Percentiles rank a stretch among this genome's conserved stretches.
Evolutionary conservation across 2,797 vertebrate genomes (phyloP).

Genomic region (Cynopterus sphinx): DNA sequence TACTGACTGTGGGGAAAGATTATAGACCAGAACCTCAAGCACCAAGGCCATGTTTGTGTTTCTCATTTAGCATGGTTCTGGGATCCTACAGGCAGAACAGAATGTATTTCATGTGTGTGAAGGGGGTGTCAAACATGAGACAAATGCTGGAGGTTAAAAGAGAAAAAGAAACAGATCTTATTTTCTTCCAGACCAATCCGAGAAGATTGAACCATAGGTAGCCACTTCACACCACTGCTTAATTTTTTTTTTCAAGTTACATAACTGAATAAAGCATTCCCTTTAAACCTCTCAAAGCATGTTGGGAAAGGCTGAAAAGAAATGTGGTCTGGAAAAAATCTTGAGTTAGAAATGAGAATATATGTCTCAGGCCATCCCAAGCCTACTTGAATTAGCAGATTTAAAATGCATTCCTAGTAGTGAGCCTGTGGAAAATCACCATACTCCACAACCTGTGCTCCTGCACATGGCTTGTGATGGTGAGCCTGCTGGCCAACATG

Average conservation of each 20-base stretch:
- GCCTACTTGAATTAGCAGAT: not conserved
- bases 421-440: not conserved
- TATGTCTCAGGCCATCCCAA: not conserved
- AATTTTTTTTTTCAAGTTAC: not conserved
- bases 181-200: slow-evolving; percentile 1
- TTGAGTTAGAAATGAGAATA: slow-evolving; percentile 51
- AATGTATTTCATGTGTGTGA: not conserved
- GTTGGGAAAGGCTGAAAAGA: not conserved
- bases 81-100: not conserved
- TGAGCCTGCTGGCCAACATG: not conserved
- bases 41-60: not conserved
- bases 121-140: not conserved
- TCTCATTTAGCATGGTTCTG: slow-evolving; percentile 49
- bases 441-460: not conserved
- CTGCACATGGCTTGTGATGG: not conserved
- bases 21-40: slow-evolving; percentile 15
- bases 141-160: not conserved
- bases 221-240: not conserved
- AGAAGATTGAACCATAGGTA: not conserved
- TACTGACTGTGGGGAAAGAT: slow-evolving; percentile 32
- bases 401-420: slow-evolving; percentile 59
- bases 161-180: slow-evolving; percentile 46
- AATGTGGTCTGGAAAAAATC: not conserved
- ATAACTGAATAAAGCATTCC: not conserved
- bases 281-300: not conserved